Conservation (phyloP, 2,113 vertebrate species). For the Lontra canadensis region DNA sequence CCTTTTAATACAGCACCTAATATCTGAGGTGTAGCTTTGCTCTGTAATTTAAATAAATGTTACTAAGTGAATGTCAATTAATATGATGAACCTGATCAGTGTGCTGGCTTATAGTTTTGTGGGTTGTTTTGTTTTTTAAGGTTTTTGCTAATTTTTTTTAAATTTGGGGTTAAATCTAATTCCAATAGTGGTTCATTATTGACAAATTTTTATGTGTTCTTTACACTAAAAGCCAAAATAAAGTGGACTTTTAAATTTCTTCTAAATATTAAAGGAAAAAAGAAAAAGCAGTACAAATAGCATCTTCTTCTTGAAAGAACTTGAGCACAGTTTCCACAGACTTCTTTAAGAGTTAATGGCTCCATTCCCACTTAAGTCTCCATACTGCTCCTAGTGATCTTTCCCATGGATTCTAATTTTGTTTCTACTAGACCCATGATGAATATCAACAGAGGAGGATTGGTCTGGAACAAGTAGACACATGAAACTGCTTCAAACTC, state of each 20-base stretch:
- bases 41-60: neutral
- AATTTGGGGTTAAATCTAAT: neutral
- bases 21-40: neutral
- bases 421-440: neutral
- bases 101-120: neutral
- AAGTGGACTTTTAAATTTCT: neutral
- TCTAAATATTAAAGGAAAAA: neutral
- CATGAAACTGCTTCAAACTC: neutral
- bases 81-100: neutral
- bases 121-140: neutral
- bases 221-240: neutral
- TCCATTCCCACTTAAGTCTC: neutral
- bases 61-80: neutral
- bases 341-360: neutral
- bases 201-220: neutral
- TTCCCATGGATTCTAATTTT: neutral
- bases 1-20: neutral
- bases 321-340: neutral
- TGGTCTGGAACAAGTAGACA: neutral
- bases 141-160: neutral
- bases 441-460: neutral
- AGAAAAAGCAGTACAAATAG: neutral
- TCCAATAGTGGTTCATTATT: accelerated
- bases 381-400: neutral
- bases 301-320: neutral